Conservation (phyloP, 1,140 invertebrate species). For the Procambarus virginalis region DNA sequence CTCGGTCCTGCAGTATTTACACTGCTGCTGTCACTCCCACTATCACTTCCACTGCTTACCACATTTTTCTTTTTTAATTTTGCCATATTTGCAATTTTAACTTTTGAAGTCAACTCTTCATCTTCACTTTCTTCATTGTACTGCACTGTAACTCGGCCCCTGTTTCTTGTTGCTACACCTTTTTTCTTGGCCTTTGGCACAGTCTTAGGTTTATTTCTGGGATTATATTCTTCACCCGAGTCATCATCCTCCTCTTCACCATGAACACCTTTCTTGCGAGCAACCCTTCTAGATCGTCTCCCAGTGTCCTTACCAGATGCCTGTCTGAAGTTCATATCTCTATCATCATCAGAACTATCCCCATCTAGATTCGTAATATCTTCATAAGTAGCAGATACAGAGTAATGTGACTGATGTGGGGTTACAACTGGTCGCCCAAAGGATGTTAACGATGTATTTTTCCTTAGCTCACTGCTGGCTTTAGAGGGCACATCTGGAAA, state of each 20-base stretch:
- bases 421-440: constrained; percentile 42
- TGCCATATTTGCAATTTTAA: constrained; percentile 22
- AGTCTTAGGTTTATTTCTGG: constrained; percentile 45
- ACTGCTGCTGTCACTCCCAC: constrained; percentile 35
- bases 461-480: constrained; percentile 9
- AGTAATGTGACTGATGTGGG: constrained; percentile 10
- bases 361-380: constrained; percentile 73
- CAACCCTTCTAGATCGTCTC: constrained; percentile 63
- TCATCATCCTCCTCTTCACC: constrained; percentile 65
- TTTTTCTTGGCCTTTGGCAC: constrained; percentile 45
- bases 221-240: constrained; percentile 68
- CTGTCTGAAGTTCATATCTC: constrained; percentile 24
- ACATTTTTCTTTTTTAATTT: constrained; percentile 62
- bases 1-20: constrained; percentile 16
- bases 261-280: constrained; percentile 42
- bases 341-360: constrained; percentile 71
- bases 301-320: constrained; percentile 31
- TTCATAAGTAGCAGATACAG: constrained; percentile 51
- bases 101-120: constrained; percentile 21
- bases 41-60: constrained; percentile 26
- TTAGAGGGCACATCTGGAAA: constrained; percentile 21
- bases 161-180: constrained; percentile 41
- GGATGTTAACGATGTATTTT: constrained; percentile 23
- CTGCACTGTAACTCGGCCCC: constrained; percentile 54
- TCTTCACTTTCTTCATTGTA: constrained; percentile 57